phyloP scores from a whole-genome alignment of 35 echinoderm and acorn worm species.

The Lytechinus variegatus region DNA sequence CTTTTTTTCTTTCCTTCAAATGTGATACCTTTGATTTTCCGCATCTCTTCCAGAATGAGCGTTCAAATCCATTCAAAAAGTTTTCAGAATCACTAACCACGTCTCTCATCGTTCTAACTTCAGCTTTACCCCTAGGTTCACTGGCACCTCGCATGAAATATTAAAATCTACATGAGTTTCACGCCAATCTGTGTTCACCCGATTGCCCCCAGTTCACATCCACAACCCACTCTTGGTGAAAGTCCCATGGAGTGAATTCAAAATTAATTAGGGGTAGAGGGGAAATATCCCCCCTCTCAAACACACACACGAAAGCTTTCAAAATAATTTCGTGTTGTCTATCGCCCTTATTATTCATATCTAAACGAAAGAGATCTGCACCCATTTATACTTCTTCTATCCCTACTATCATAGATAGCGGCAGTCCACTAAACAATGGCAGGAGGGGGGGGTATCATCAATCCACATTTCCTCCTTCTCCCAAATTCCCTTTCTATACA shows the following conservation, averaged over 20 bases:
- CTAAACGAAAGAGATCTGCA: no score
- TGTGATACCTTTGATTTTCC: no score
- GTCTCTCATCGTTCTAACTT: background rate
- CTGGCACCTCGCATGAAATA: background rate
- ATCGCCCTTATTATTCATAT: no score
- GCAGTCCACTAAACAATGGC: no score
- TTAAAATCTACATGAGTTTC: background rate
- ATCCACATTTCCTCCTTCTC: no score
- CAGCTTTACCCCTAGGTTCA: background rate
- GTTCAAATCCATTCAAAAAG: background rate
- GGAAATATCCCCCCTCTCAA: background rate
- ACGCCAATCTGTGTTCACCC: background rate
- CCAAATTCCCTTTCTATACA: no score
- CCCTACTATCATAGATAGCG: no score
- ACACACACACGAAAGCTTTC: background rate
- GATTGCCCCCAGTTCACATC: background rate
- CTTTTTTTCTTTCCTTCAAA: background rate
- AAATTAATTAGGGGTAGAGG: background rate
- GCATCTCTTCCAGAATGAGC: background rate
- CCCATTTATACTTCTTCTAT: no score
- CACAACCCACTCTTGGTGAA: background rate
- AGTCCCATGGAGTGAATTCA: background rate
- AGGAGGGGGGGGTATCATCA: no score
- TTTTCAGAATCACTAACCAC: background rate
- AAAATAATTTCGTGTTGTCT: no score